Evolutionary conservation across 2,113 vertebrate genomes (phyloP).

Genomic region (Chaetorhynchus papuensis): DNA sequence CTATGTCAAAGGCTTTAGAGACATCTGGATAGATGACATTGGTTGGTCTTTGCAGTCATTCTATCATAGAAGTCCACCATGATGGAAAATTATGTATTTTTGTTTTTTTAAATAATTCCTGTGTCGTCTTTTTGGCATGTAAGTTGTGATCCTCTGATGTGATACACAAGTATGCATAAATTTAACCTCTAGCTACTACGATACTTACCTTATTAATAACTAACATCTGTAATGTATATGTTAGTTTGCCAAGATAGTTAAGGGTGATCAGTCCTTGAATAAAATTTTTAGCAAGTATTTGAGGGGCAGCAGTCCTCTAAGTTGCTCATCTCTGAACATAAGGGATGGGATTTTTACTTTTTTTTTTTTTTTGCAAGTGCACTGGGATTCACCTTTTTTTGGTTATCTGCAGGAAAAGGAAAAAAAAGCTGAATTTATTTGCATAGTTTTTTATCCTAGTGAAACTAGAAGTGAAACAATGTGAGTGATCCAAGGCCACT

Average conservation of each 20-base stretch:
- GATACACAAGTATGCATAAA: background rate
- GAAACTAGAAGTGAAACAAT: background rate
- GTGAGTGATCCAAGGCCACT: background rate
- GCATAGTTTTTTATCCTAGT: background rate
- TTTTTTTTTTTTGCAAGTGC: background rate
- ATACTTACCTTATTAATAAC: background rate
- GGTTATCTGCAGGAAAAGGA: background rate
- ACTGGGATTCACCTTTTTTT: background rate
- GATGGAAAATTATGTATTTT: background rate
- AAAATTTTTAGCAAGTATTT: background rate
- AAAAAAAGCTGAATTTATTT: background rate
- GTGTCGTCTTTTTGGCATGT: background rate
- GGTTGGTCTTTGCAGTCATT: background rate
- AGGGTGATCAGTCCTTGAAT: background rate
- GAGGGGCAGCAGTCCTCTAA: background rate
- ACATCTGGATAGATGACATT: background rate
- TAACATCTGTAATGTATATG: background rate
- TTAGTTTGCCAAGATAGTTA: background rate
- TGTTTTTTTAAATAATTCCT: background rate
- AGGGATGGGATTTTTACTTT: background rate
- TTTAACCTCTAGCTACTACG: background rate
- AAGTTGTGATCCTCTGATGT: background rate
- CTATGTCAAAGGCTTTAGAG: background rate
- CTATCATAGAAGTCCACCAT: background rate
- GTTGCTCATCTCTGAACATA: background rate